Conservation (phyloP, 1,140 invertebrate genomes). For the Achroia grisella region DNA sequence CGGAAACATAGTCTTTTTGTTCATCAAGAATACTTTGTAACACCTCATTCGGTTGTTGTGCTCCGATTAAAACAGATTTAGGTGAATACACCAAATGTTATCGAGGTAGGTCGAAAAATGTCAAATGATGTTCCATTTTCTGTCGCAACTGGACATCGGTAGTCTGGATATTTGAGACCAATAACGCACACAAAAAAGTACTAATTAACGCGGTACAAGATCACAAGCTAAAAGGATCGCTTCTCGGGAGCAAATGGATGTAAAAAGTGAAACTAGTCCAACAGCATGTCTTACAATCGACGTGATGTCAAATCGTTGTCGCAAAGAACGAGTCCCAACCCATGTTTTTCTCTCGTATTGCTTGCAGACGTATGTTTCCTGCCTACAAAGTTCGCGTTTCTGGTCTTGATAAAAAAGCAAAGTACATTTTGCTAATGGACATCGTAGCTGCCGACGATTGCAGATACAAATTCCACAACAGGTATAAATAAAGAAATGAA, state of each 20-base stretch:
- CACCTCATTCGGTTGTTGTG: constrained; percentile 25
- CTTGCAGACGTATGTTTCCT: constrained; percentile 92
- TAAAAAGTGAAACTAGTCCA: constrained; percentile 64
- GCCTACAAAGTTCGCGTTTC: constrained; percentile 93
- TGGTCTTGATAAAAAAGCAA: constrained; percentile 94
- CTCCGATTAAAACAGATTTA: constrained; percentile 21
- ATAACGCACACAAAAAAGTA: constrained; percentile 14
- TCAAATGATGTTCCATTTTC: constrained; percentile 5
- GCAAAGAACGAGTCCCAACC: constrained; percentile 76
- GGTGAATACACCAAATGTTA: constrained; percentile 13
- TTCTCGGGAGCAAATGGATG: constrained; percentile 36
- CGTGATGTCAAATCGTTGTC: constrained; percentile 65
- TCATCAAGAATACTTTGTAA: constrained; percentile 34
- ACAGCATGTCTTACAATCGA: constrained; percentile 64
- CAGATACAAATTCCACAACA: constrained; percentile 97
- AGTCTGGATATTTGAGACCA: constrained; percentile 8
- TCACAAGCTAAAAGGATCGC: constrained; percentile 62
- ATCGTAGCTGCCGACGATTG: constrained; percentile 94
- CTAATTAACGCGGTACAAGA: constrained; percentile 55
- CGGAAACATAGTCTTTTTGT: constrained; percentile 44
- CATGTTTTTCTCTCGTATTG: constrained; percentile 75
- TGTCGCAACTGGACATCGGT: constrained; percentile 3
- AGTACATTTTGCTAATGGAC: constrained; percentile 96
- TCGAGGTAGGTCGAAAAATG: constrained; percentile 4
- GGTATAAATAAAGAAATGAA: constrained; percentile 75